These are phyloP conservation scores for Drosophila watanabei DNA, from an alignment of 1,140 invertebrate genomes.

Conservation along the genomic window DNA sequence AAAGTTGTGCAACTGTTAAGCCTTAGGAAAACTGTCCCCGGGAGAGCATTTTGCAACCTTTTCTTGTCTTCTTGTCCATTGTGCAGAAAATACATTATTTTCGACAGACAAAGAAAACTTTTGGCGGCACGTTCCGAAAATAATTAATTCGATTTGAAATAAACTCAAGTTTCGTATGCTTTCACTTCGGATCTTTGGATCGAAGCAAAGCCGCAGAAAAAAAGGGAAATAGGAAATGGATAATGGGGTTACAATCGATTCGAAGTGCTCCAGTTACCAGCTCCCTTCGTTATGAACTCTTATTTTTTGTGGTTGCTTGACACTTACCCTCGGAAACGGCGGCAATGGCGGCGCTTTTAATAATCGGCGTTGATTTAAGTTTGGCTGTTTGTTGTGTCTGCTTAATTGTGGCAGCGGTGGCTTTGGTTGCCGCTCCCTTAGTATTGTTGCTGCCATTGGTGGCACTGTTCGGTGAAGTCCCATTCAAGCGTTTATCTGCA, in stretches of 20 bases:
- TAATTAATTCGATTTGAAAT: conserved; percentile 53
- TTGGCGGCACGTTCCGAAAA: conserved; percentile 38
- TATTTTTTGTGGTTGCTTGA: conserved; percentile 5
- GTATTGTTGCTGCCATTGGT: conserved; percentile 17
- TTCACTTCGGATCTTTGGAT: conserved; percentile 52
- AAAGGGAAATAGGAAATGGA: conserved; percentile 36
- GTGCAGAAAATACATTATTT: conserved; percentile 27
- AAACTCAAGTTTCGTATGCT: conserved; percentile 66
- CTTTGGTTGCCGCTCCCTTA: conserved; percentile 42
- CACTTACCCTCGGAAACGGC: conserved; percentile 67
- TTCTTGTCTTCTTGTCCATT: conserved; percentile 4
- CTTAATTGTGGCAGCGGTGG: conserved; percentile 27
- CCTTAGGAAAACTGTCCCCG: conserved; percentile 44
- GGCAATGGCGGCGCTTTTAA: conserved; percentile 41
- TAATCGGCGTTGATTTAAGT: conserved; percentile 40
- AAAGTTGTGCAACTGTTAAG: conserved; percentile 60
- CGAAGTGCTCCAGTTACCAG: conserved; percentile 38
- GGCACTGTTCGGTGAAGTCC: conserved; percentile 22
- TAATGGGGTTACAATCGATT: conserved; percentile 53
- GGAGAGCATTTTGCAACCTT: conserved; percentile 40
- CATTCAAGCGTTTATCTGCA: conserved; percentile 65
- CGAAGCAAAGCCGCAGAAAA: conserved; percentile 7
- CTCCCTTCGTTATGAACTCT: conserved; percentile 30
- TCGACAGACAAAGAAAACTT: conserved; percentile 43
- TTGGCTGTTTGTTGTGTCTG: conserved; percentile 27